phyloP scores from a whole-genome alignment of 2,113 vertebrate genomes.

The Microcebus jonahi region DNA sequence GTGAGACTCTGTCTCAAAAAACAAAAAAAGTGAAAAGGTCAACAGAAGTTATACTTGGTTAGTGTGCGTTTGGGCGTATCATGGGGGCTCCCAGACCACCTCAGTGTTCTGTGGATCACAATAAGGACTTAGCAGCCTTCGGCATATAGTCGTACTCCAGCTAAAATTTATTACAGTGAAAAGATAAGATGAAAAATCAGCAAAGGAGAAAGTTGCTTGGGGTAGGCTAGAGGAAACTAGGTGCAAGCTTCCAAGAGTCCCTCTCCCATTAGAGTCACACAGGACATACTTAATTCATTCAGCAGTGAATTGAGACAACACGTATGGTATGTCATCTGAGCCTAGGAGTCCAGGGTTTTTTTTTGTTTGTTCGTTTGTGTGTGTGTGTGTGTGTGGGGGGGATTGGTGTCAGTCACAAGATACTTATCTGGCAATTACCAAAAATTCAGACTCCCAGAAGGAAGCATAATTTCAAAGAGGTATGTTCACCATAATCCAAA shows the following conservation, averaged over 20 bases:
- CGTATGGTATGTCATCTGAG: background rate
- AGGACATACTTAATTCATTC: background rate
- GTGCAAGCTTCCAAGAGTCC: background rate
- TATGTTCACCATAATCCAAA: background rate
- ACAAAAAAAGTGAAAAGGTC: background rate
- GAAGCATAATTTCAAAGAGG: background rate
- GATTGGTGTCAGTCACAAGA: background rate
- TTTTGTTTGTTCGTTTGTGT: too few relatives aligned
- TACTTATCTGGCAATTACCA: background rate
- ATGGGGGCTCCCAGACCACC: too few relatives aligned
- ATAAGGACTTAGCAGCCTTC: background rate
- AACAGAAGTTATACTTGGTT: background rate
- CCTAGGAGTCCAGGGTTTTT: background rate
- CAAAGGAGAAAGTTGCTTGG: background rate
- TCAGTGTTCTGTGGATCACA: background rate
- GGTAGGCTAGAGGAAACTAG: background rate
- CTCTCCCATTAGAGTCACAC: background rate
- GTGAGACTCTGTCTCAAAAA: too few relatives aligned
- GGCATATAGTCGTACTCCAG: background rate
- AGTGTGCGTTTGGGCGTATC: background rate
- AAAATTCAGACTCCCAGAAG: background rate
- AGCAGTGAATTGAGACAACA: background rate
- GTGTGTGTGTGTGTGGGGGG: background rate
- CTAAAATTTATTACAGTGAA: background rate
- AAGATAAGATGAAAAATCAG: background rate